phyloP scores from a whole-genome alignment of 1,140 invertebrate species.

The Cyclargus thomasi region DNA sequence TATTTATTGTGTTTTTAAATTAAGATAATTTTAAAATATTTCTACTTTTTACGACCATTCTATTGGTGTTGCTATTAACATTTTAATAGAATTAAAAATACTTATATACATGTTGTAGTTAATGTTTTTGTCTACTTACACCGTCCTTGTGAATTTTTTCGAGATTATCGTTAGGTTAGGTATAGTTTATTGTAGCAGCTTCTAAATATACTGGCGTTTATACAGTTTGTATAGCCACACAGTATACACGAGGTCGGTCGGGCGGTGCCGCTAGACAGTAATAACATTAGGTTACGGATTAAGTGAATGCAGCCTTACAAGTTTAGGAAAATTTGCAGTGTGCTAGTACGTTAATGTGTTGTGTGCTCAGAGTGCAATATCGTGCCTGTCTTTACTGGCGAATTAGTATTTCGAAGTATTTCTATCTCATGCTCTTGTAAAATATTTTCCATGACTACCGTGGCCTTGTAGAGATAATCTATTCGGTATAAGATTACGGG shows the following conservation, averaged over 20 bases:
- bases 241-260: slow-evolving; percentile 35
- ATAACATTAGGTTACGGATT: slow-evolving; percentile 34
- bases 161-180: slow-evolving; percentile 69
- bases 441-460: slow-evolving; percentile 5
- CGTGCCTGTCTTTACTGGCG: slow-evolving; percentile 18
- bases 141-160: slow-evolving; percentile 70
- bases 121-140: slow-evolving; percentile 69
- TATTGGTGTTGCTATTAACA: slow-evolving; percentile 50
- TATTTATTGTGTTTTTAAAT: slow-evolving; percentile 70
- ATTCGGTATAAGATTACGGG: not conserved
- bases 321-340: slow-evolving; percentile 25
- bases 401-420: slow-evolving; percentile 12
- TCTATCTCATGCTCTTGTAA: slow-evolving; percentile 9
- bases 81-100: slow-evolving; percentile 57
- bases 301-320: slow-evolving; percentile 25
- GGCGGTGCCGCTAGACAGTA: slow-evolving; percentile 43
- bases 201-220: slow-evolving; percentile 46
- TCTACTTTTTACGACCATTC: slow-evolving; percentile 56
- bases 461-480: not conserved
- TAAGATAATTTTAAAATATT: slow-evolving; percentile 63
- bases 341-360: slow-evolving; percentile 27
- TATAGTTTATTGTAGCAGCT: slow-evolving; percentile 63
- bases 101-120: slow-evolving; percentile 57
- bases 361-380: slow-evolving; percentile 31
- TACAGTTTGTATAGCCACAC: slow-evolving; percentile 33